These are phyloP conservation scores for Aphelenchoides avenae DNA, from an alignment of 1,140 invertebrate species.

Conservation along the genomic window DNA sequence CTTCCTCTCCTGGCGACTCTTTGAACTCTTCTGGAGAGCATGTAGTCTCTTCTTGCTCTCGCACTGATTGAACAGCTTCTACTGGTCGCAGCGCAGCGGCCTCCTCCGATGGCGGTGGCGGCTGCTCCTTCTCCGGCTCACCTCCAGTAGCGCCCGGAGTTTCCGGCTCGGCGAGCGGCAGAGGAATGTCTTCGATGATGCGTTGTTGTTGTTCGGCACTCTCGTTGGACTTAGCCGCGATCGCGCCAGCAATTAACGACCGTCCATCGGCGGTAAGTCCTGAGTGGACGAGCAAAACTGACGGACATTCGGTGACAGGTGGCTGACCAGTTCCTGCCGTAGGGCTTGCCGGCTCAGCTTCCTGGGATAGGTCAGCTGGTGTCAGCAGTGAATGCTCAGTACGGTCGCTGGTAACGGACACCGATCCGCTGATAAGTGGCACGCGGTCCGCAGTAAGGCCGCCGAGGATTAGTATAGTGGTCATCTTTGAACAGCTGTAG, in stretches of 20 bases:
- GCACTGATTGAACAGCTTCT: background rate
- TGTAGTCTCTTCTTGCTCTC: background rate
- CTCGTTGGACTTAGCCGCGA: background rate
- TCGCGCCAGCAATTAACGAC: slow-evolving; percentile 5
- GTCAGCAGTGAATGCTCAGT: no score
- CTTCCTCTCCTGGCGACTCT: background rate
- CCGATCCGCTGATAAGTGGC: no score
- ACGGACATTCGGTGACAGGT: no score
- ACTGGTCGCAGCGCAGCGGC: background rate
- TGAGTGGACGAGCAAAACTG: slow-evolving; percentile 13
- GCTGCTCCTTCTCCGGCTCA: background rate
- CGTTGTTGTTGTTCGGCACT: background rate
- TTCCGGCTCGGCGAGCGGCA: background rate
- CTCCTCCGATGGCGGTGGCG: background rate
- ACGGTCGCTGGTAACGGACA: no score
- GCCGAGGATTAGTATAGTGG: no score
- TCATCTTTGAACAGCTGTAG: no score
- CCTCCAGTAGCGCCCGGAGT: background rate
- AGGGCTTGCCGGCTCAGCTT: no score
- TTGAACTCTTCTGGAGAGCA: background rate
- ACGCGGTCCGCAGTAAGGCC: no score
- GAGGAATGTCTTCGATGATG: background rate
- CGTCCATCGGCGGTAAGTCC: slow-evolving; percentile 13
- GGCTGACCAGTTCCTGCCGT: no score
- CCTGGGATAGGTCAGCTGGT: no score